A percentile compares a stretch with the other conserved stretches of the same genome.
phyloP scores from a whole-genome alignment of 1,140 invertebrate species.

The Drosophila auraria region DNA sequence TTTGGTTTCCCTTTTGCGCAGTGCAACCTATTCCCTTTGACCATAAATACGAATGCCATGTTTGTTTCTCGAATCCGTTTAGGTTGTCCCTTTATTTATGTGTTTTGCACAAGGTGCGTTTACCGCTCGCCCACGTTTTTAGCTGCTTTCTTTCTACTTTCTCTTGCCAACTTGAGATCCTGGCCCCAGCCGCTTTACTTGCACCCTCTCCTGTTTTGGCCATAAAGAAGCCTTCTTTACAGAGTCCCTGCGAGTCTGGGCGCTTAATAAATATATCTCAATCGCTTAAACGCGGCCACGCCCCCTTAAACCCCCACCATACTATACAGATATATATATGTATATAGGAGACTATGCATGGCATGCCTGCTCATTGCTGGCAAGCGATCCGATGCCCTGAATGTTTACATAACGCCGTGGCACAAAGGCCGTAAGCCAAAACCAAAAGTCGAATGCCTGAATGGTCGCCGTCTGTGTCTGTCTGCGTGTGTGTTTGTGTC shows the following conservation, averaged over 20 bases:
- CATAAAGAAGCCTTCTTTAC: conserved; percentile 38
- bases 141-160: not conserved
- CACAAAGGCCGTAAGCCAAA: conserved; percentile 68
- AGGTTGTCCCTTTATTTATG: conserved; percentile 42
- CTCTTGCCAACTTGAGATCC: not conserved
- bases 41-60: conserved; percentile 16
- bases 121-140: not conserved
- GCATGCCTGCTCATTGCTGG: conserved; percentile 35
- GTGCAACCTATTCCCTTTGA: conserved; percentile 1
- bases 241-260: conserved; percentile 25
- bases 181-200: not conserved
- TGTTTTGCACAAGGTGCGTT: conserved; percentile 40
- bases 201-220: conserved; percentile 7
- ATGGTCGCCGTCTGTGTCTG: conserved; percentile 46
- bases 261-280: conserved; percentile 73
- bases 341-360: conserved; percentile 29
- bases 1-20: not conserved
- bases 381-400: conserved; percentile 65
- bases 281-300: conserved; percentile 61
- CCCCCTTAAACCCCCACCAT: not conserved
- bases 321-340: not conserved
- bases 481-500: not conserved
- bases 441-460: conserved; percentile 79
- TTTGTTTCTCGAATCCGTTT: conserved; percentile 7
- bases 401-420: conserved; percentile 80